Base-by-base conservation (phyloP, 1,140 invertebrate species). In the Drosophila virilis region DNA sequence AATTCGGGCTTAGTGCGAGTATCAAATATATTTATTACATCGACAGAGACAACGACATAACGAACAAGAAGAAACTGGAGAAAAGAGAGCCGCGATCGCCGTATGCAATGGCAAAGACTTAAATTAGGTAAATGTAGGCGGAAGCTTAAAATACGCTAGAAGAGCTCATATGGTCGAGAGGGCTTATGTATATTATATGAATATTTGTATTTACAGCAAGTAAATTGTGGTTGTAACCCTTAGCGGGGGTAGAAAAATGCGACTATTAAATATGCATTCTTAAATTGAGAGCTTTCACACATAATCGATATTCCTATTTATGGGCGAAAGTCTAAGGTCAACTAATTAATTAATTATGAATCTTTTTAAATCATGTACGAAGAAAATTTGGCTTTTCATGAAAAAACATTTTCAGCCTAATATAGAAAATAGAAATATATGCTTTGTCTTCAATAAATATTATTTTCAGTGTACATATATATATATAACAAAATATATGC, bases 1-100 rank as follows among this genome's bases (percentile, higher is more conserved):
- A 89, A 89, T 89, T 81, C 60, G 70, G 64, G 62, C 74, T 88
- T 89, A 88, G 69, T 88, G 84, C 84, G 69, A 83, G 83, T 85
- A 85, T 80, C 78, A 68, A 80, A 42, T 70, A 42, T 70, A 52
- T 78, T 77, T 71, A 79, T 69, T 69, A 60, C 71, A 64, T 28
- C 73, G 50, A 71, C 75, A 72, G 60, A 57, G 71, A 68, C 32
- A 58, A 46, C 17, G 55, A 37, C 10, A 55, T 10, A 38, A 33
- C 13, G 28, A 42, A 48, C 13, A 35, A 48, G 42, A 22, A 51
- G 62, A 52, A 67, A 38, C 61, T n/a, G 61, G 33, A 61, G 69
- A 72, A 57, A 59, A 59, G 55, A 64, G 40, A 67, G 22, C 35
- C 37, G 62, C 66, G 57, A 69, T 69, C 57, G 37, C 65, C 59